These are phyloP conservation scores for Eurytoma adleriae DNA, from an alignment of 2,888 invertebrate species.

Conservation along the genomic window DNA sequence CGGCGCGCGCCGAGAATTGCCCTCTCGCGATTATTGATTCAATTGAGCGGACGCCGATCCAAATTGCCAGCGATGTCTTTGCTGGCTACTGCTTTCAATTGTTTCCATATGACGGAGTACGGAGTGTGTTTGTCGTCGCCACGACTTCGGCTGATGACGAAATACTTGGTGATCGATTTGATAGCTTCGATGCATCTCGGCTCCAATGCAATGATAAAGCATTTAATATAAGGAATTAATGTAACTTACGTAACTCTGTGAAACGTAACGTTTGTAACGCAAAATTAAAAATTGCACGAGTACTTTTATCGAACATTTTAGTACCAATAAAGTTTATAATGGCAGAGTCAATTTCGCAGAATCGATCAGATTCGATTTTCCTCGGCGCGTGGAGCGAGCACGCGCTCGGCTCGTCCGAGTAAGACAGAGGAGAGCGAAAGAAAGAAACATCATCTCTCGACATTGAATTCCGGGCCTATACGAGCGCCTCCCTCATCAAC, in stretches of 20 bases:
- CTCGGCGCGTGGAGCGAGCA: not conserved
- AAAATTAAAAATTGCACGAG: too few species aligned
- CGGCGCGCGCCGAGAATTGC: conserved; percentile 35
- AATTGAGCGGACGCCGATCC: conserved; percentile 55
- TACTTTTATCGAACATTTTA: too few species aligned
- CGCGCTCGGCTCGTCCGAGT: not conserved
- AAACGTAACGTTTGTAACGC: too few species aligned
- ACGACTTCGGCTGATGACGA: not conserved
- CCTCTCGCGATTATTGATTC: conserved; percentile 53
- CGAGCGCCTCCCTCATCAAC: conserved; percentile 76
- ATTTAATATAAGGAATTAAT: too few species aligned
- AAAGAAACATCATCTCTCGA: conserved; percentile 71
- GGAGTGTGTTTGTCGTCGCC: too few species aligned
- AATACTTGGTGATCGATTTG: not conserved
- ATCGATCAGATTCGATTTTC: conserved; percentile 32
- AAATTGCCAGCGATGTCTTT: conserved; percentile 49
- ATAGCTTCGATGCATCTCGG: too few species aligned
- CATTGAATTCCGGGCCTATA: conserved; percentile 76
- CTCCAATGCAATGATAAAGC: too few species aligned
- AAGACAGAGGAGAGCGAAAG: conserved; percentile 58
- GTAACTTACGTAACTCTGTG: too few species aligned
- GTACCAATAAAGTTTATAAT: not conserved
- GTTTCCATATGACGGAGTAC: conserved; percentile 33
- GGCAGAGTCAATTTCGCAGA: not conserved
- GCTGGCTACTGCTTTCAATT: conserved; percentile 51